These are phyloP conservation scores for Polyommatus iphigenia DNA, from an alignment of 2,888 invertebrate species.

Conservation along the genomic window DNA sequence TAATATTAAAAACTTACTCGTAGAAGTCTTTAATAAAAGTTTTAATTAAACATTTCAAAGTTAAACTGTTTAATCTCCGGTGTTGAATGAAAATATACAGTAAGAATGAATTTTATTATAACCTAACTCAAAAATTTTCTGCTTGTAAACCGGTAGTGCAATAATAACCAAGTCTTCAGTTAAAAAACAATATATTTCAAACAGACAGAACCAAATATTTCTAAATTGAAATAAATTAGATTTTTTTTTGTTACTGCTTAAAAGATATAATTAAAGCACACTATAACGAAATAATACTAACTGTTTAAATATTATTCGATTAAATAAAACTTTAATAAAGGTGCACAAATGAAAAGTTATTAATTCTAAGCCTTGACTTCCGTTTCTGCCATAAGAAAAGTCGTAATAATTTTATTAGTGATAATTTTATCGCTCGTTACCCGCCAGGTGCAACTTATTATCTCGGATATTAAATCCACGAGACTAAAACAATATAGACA, in stretches of 20 bases:
- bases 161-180: no score
- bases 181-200: no score
- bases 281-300: neutral
- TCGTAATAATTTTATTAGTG: slow-evolving; percentile 25
- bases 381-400: slow-evolving; percentile 2
- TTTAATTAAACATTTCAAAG: neutral
- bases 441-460: slow-evolving; percentile 25
- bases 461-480: slow-evolving; percentile 10
- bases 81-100: neutral
- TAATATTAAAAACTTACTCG: no score
- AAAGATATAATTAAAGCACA: neutral
- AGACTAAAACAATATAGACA: slow-evolving; percentile 10
- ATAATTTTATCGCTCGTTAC: slow-evolving; percentile 31
- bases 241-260: no score
- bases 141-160: neutral
- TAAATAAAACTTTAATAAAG: neutral
- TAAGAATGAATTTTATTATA: neutral
- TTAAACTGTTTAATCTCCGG: neutral
- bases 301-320: neutral
- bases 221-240: no score
- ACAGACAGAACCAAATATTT: no score
- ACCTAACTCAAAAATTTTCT: neutral
- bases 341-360: neutral
- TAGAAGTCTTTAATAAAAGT: no score
- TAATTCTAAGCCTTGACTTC: slow-evolving; percentile 1